Conservation (phyloP, 2,797 vertebrate genomes). For the Acanthiza pusilla region DNA sequence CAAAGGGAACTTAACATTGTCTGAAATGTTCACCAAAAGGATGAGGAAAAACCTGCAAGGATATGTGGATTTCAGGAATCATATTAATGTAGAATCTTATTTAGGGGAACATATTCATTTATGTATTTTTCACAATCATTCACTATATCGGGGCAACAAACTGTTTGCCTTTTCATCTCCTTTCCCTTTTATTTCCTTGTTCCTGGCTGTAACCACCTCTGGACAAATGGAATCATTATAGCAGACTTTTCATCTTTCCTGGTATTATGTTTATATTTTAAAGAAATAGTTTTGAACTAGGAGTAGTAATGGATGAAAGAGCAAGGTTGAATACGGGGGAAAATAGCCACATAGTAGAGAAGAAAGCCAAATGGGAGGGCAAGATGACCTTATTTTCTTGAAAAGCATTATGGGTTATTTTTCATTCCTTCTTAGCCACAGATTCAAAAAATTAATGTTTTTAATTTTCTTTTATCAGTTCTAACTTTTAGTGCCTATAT, state of each 20-base stretch:
- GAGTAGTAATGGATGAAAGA: not conserved
- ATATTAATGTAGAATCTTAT: not conserved
- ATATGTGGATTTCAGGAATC: not conserved
- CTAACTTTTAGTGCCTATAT: not conserved
- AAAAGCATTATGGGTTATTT: not conserved
- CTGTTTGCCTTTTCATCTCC: not conserved
- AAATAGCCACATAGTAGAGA: not conserved
- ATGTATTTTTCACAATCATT: not conserved
- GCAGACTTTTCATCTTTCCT: not conserved
- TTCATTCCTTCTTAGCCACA: not conserved
- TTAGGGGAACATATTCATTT: not conserved
- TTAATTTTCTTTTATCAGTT: slow-evolving; percentile 41
- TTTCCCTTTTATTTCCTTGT: not conserved
- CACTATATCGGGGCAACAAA: not conserved
- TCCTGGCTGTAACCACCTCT: not conserved
- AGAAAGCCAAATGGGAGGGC: not conserved
- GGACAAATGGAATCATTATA: not conserved
- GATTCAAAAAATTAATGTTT: slow-evolving; percentile 29
- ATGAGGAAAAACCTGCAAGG: not conserved
- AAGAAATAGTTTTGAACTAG: slow-evolving; percentile 6
- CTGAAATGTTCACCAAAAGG: not conserved
- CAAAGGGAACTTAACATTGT: not conserved
- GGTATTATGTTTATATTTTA: not conserved
- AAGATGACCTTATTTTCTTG: not conserved
- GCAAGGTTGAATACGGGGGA: not conserved